Conservation (phyloP, 2,113 vertebrate species). For the Narcine bancroftii region DNA sequence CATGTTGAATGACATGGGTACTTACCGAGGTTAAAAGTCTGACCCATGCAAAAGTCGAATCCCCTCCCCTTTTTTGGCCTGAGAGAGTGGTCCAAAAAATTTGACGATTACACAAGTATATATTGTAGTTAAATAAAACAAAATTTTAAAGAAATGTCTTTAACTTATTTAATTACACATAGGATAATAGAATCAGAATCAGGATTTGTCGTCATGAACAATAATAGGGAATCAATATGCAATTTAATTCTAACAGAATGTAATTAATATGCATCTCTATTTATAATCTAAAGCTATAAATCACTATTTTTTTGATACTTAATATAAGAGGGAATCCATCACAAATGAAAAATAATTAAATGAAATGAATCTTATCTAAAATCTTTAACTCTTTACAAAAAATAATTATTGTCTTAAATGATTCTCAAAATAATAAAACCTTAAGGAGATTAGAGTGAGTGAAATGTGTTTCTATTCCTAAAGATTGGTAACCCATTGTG, state of each 20-base stretch:
- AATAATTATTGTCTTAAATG: not conserved
- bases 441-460: not conserved
- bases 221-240: not conserved
- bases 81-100: too few species aligned
- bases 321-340: not conserved
- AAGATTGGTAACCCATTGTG: not conserved
- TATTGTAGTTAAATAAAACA: not conserved
- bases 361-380: not conserved
- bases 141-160: not conserved
- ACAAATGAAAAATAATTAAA: not conserved
- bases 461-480: not conserved
- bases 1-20: too few species aligned
- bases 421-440: not conserved
- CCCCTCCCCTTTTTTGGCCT: too few species aligned
- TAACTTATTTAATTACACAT: not conserved
- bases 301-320: slow-evolving; percentile 24
- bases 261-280: not conserved
- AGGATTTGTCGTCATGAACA: too few species aligned
- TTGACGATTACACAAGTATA: too few species aligned
- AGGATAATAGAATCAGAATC: too few species aligned
- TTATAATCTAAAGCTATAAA: not conserved
- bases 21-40: too few species aligned
- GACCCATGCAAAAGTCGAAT: too few species aligned
- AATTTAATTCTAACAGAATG: not conserved
- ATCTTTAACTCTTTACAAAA: not conserved